Evolutionary conservation across 2,113 vertebrate genomes (phyloP).

Genomic region (Anhinga rufa): DNA sequence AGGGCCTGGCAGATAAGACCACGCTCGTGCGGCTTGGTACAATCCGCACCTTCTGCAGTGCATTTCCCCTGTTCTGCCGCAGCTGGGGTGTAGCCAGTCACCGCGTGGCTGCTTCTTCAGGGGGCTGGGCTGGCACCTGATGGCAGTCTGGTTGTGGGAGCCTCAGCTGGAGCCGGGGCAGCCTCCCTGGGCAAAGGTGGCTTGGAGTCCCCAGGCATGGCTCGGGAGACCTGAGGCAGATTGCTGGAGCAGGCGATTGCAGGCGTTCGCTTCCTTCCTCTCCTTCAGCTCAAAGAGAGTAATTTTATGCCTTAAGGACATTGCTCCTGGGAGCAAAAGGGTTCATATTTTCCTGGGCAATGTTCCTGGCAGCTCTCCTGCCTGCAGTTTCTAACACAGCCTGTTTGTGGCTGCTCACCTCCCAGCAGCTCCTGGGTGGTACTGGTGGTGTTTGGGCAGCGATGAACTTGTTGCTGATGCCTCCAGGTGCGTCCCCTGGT

Average conservation of each 20-base stretch:
- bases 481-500: not conserved
- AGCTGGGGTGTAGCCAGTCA: not conserved
- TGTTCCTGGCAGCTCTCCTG: not conserved
- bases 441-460: not conserved
- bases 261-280: not conserved
- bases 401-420: not conserved
- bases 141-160: not conserved
- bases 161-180: not conserved
- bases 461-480: not conserved
- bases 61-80: not conserved
- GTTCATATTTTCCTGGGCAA: fast-evolving
- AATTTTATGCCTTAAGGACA: not conserved
- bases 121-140: too few relatives aligned
- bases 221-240: too few relatives aligned
- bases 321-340: not conserved
- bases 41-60: fast-evolving
- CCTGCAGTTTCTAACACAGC: not conserved
- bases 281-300: not conserved
- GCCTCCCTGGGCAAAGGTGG: not conserved
- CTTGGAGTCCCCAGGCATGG: too few relatives aligned
- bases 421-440: not conserved
- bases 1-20: not conserved
- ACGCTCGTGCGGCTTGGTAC: not conserved
- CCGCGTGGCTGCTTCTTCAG: fast-evolving
- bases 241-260: fast-evolving